phyloP scores from a whole-genome alignment of 30 jellyfish, hydroid and myxozoan genomes.

The Turritopsis rubra region DNA sequence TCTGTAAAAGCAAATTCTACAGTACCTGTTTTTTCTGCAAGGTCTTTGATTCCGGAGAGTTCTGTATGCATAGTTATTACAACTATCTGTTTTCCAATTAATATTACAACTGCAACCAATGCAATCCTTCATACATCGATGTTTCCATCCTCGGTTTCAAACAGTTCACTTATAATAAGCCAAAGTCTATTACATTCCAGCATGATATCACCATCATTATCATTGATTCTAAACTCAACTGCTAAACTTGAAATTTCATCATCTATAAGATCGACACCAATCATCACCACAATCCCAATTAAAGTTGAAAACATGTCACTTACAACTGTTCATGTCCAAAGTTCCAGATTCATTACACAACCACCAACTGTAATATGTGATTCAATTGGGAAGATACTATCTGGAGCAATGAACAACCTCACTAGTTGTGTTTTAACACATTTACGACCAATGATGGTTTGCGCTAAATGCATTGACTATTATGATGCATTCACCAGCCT shows the following conservation, averaged over 20 bases:
- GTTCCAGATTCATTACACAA: slow-evolving; percentile 26
- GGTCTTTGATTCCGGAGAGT: neutral
- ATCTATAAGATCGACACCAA: slow-evolving; percentile 15
- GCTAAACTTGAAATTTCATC: neutral
- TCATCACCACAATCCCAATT: neutral
- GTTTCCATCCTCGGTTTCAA: neutral
- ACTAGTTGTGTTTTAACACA: slow-evolving; percentile 45
- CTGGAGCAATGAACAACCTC: slow-evolving; percentile 58
- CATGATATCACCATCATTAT: neutral
- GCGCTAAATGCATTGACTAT: slow-evolving; percentile 55
- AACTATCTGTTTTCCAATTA: neutral
- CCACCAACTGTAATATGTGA: slow-evolving; percentile 55
- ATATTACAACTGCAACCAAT: neutral
- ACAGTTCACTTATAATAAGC: neutral
- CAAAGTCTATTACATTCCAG: neutral
- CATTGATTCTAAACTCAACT: slow-evolving; percentile 2
- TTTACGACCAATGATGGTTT: slow-evolving; percentile 59
- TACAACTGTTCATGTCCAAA: slow-evolving; percentile 23
- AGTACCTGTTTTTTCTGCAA: neutral
- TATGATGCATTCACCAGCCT: slow-evolving; percentile 26
- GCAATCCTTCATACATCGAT: neutral
- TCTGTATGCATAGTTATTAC: neutral
- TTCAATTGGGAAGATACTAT: slow-evolving; percentile 41
- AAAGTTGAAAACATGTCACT: too few relatives aligned
- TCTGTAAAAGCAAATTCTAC: neutral